A percentile compares a stretch with the other conserved stretches of the same genome.
These are phyloP conservation scores for Mohoua ochrocephala DNA, from an alignment of 2,113 vertebrate species.

Conservation along the genomic window DNA sequence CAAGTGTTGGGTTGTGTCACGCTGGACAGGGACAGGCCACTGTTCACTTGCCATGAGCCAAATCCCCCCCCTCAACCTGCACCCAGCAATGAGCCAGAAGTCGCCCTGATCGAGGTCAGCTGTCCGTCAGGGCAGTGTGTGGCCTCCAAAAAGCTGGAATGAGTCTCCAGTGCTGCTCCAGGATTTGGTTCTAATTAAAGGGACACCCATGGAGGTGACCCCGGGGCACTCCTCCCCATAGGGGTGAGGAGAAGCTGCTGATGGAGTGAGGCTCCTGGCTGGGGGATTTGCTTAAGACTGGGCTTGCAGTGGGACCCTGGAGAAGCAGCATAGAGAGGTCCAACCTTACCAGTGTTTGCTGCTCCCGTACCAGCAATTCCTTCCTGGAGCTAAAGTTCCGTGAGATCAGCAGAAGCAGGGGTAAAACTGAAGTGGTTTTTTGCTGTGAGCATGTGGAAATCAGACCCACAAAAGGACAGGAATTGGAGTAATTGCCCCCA, in stretches of 20 bases:
- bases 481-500: not conserved
- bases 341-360: not conserved
- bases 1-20: fast-evolving
- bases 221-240: not conserved
- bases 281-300: not conserved
- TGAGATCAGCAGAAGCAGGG: not conserved
- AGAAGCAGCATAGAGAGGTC: not conserved
- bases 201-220: not conserved
- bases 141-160: not conserved
- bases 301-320: not conserved
- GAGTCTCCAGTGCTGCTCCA: fast-evolving
- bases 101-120: fast-evolving
- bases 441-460: not conserved
- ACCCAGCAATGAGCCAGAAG: not conserved
- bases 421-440: not conserved
- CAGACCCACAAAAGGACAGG: not conserved
- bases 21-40: not conserved
- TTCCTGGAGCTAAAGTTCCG: not conserved
- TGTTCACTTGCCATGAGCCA: fast-evolving
- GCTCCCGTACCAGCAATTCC: not conserved
- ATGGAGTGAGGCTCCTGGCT: not conserved
- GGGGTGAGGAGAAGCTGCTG: not conserved
- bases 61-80: not conserved
- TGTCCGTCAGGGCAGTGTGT: fast-evolving
- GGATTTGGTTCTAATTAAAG: not conserved